phyloP scores from a whole-genome alignment of 2,797 vertebrate species.

The Anisognathus igniventris region DNA sequence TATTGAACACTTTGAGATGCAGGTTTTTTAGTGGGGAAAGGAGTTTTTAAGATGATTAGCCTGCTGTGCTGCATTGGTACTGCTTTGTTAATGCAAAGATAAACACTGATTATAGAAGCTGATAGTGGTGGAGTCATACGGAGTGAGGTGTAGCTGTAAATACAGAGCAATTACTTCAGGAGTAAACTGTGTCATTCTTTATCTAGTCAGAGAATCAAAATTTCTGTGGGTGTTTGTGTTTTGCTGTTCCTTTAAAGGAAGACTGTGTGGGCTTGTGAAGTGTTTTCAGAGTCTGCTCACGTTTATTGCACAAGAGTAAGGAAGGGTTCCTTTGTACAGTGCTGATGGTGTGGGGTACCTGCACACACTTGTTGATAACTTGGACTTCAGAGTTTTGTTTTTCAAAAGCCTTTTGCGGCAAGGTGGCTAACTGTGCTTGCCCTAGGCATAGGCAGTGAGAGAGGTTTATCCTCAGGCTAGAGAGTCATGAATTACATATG shows the following conservation, averaged over 20 bases:
- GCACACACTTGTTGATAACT: neutral
- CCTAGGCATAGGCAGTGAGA: neutral
- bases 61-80: neutral
- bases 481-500: neutral
- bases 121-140: neutral
- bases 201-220: neutral
- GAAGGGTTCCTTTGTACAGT: neutral
- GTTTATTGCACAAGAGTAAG: neutral
- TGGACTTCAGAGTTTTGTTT: neutral
- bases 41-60: neutral
- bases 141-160: neutral
- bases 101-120: neutral
- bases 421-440: neutral
- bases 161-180: neutral
- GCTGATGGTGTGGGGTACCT: neutral
- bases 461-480: neutral
- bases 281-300: neutral
- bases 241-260: neutral
- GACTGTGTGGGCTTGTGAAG: neutral
- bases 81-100: neutral
- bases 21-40: neutral
- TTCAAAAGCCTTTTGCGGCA: neutral
- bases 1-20: neutral
- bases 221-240: neutral
- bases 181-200: neutral